Evolutionary conservation across 2,113 vertebrate species (phyloP), one percentile per base, ranked within the genome.

Genomic region (Pteruthius melanotis): DNA sequence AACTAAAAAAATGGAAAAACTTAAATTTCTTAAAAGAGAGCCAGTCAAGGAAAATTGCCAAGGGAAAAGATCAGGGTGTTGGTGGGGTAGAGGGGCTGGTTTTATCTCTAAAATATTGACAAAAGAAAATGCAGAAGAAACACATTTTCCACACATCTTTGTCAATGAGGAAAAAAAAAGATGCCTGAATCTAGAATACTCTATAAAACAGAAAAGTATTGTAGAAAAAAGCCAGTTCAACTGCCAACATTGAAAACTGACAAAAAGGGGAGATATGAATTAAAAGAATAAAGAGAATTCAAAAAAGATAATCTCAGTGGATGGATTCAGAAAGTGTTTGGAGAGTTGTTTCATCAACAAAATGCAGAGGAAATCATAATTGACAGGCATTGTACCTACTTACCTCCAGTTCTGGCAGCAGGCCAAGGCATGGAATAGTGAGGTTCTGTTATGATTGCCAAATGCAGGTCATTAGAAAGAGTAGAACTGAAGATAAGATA

Each of bases 61-160:
- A 57, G 12, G 7, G 60, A 20, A 83, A 75, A 69, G 6, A 15
- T 28, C 6, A 52, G 3, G 8, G 10, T 37, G 23, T 9, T 30
- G 3, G 3, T 68, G 5, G 8, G 4, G 1, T 39, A 49, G 5
- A 65, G 16, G 4, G 1, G 0, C 2, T 49, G 15, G 2, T 22
- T 79, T 79, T 88, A 24, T 18, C 5, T 70, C 6, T 57, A 27
- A 81, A 57, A 0, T 44, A 53, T 16, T 40, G 14, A 5, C 5
- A 4, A 47, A 70, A 75, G 65, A 84, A 45, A 35, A 28, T 42
- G 7, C 5, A 63, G 42, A 88, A 44, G 24, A 39, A 78, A 17
- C 4, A 60, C 3, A 74, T 18, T 69, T 88, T 90, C 52, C 8
- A n/a, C 7, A 26, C 12, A 44, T 33, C 7, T 68, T 68, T 80